Percentiles rank a stretch among this genome's conserved stretches.
Evolutionary conservation across 2,797 vertebrate species (phyloP).

Genomic region (Manis javanica): DNA sequence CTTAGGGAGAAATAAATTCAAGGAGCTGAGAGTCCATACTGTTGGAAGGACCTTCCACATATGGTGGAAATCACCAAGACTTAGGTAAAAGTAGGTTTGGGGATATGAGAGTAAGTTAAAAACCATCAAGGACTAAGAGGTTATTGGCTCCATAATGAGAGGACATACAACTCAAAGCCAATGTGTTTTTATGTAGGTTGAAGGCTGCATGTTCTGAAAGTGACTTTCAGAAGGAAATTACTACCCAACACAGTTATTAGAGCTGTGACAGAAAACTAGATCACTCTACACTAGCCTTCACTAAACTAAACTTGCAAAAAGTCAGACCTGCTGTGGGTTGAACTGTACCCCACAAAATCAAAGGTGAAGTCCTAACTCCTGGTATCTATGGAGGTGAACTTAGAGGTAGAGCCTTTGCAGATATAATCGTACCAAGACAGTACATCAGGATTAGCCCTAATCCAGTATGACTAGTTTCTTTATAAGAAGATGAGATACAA

Average conservation of each 20-base stretch:
- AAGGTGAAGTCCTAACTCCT: not conserved
- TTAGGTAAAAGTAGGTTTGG: not conserved
- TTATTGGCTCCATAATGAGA: not conserved
- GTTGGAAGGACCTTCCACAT: not conserved
- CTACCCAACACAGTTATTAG: not conserved
- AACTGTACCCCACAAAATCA: not conserved
- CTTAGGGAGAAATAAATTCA: not conserved
- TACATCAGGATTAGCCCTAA: not conserved
- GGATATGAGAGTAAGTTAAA: not conserved
- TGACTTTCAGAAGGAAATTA: not conserved
- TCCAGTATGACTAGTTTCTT: not conserved
- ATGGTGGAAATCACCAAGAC: not conserved
- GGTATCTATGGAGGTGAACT: not conserved
- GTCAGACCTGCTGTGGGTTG: not conserved
- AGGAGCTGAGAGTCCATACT: not conserved
- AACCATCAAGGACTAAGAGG: not conserved
- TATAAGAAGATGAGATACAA: not conserved
- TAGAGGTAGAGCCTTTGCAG: not conserved
- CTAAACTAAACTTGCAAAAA: not conserved
- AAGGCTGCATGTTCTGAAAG: not conserved
- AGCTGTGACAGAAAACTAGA: not conserved
- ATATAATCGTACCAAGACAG: not conserved
- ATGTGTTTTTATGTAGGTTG: not conserved
- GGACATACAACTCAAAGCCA: not conserved
- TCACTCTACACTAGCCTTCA: not conserved